Percentiles rank a stretch among this genome's conserved stretches.
Evolutionary conservation across 2,888 invertebrate genomes (phyloP).

Genomic region (Pocota personata): DNA sequence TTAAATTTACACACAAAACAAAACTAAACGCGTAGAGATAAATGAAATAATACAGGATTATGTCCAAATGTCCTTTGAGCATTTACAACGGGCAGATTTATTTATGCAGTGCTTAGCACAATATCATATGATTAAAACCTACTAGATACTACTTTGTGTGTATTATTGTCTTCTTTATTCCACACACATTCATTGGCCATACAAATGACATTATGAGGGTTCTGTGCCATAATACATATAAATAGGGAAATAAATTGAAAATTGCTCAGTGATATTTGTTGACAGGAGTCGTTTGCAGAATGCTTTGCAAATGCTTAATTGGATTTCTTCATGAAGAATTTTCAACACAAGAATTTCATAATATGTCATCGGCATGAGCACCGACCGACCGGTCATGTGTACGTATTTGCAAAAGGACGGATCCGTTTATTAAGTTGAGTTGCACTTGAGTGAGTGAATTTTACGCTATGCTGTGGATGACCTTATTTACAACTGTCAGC

Average conservation of each 20-base stretch:
- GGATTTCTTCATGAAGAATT: slow-evolving; percentile 70
- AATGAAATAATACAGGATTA: slow-evolving; percentile 41
- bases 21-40: not conserved
- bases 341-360: slow-evolving; percentile 64
- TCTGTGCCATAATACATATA: slow-evolving; percentile 48
- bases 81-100: slow-evolving; percentile 44
- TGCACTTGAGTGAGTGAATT: slow-evolving; percentile 26
- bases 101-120: slow-evolving; percentile 51
- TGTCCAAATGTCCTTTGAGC: slow-evolving; percentile 36
- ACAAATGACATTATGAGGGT: slow-evolving; percentile 45
- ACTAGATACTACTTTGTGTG: slow-evolving; percentile 13
- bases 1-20: not conserved
- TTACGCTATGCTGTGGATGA: not conserved
- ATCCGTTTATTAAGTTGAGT: slow-evolving; percentile 24
- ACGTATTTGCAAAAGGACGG: slow-evolving; percentile 20
- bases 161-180: slow-evolving; percentile 34
- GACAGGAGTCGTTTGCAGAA: slow-evolving; percentile 68
- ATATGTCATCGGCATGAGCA: slow-evolving; percentile 55
- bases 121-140: slow-evolving; percentile 41
- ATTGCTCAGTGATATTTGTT: slow-evolving; percentile 70
- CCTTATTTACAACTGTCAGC: slow-evolving; percentile 12
- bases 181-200: slow-evolving; percentile 36
- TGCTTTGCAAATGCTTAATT: slow-evolving; percentile 65
- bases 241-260: slow-evolving; percentile 69
- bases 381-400: slow-evolving; percentile 24